Base-by-base conservation (phyloP, 2,888 invertebrate genomes). In the Cepaea hortensis region DNA sequence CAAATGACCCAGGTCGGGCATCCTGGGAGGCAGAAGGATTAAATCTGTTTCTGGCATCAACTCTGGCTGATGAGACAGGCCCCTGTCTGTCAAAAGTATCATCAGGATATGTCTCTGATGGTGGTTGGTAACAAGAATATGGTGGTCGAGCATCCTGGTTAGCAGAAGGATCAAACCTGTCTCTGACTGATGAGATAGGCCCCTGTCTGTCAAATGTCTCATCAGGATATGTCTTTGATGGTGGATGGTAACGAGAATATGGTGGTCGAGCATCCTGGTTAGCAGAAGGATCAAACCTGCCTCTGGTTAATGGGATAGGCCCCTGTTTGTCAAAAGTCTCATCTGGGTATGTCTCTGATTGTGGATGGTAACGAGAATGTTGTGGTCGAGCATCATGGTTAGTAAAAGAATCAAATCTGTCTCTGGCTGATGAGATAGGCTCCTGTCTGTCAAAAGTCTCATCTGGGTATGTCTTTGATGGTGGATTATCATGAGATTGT, bases 1-100 rank as follows among this genome's bases (percentile, higher is more conserved):
- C 85, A 81, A 85, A 85, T 72, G 72, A 20, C 48, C 73, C 81
- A 62, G 73, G 13, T 23, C 62, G 62, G 61, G 62, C 5, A 62
- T 85, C 73, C 11, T 61, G 81, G 46, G 5, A 62, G n/a, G 20
- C 23, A n/a, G 79, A 62, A 35, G 80, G 72, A 20, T 50, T 80
- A 81, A 20, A 15, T 3, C 13, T 23, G 55, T 50, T 55, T 35
- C 75, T 85, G 9, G 50, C 72, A 62, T 20, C 62, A 73, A 48
- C 72, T 62, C 18, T 73, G n/a, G n/a, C 50, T 62, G 79, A 62
- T 61, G 80, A 46, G 15, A 23, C 73, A 72, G 20, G 9, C 13
- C 55, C 80, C 70, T 20, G 75, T 35, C 55, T 61, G 15, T 55
- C 76, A n/a, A 23, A 13, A 61, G n/a, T n/a, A 7, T 84, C 84